Base-by-base conservation (phyloP, 1,140 invertebrate species). In the Calliphora vicina region DNA sequence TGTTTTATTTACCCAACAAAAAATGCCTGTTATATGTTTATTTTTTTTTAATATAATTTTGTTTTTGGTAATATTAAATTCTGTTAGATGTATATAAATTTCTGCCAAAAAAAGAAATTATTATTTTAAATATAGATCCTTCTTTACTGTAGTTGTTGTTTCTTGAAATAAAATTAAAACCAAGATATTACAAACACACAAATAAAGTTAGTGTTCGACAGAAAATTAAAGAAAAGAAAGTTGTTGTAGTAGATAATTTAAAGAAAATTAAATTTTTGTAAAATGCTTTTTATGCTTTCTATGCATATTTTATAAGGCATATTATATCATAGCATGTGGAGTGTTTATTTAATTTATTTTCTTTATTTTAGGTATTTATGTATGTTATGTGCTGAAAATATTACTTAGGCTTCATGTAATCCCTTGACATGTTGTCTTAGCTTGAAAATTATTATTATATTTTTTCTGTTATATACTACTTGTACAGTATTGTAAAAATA, bases 1-100 rank as follows among this genome's bases (percentile, higher is more conserved):
- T 81, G 80, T 27, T 81, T 81, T 81, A 61, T 78, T 78, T 78
- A 78, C 74, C 35, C 73, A 76, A 35, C 27, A 42, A 76, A 76
- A 35, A 35, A 42, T n/a, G 3, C 61, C 20, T 23, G 61, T 42
- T 42, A 42, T 35, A 76, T 35, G 4, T 35, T 17, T 20, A n/a
- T 35, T 29, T 35, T 13, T 78, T 17, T 35, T 20, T 13, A 73
- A 42, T 78, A 10, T 27, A 27, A 1, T 73, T 12, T 29, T 23
- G 13, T 74, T 74, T 8, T 43, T 78, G 26, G 9, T 29, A 29
- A 29, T 73, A 20, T 78, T 78, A 23, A 25, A 23, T 67, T 67
- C 61, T 67, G 20, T 67, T 67, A 23, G 23, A 67, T 67, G 9
- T 23, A 10, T 23, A 23, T 23, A 9, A 23, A 3, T 23, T 67